A percentile compares a stretch with the other conserved stretches of the same genome.
These are phyloP conservation scores for Drosophila monieri DNA, from an alignment of 2,888 invertebrate species.

Conservation along the genomic window DNA sequence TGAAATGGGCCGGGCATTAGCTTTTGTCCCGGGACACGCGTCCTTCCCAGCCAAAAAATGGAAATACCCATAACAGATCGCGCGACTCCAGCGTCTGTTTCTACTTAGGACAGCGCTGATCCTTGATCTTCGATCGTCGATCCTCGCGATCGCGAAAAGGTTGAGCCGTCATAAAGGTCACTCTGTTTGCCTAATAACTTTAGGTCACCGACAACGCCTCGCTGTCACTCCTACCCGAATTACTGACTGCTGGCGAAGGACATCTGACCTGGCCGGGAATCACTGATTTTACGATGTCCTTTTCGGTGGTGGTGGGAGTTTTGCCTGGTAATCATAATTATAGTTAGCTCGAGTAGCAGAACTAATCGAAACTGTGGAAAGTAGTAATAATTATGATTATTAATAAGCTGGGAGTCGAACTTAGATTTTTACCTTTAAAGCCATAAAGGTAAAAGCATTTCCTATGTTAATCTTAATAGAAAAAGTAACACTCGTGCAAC, in stretches of 20 bases:
- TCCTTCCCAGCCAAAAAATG: constrained; percentile 50
- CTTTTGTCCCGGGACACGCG: constrained; percentile 66
- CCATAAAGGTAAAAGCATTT: background rate
- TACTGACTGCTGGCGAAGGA: constrained; percentile 58
- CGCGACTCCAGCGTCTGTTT: constrained; percentile 59
- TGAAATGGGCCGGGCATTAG: constrained; percentile 56
- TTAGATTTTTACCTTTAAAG: background rate
- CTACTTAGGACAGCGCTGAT: constrained; percentile 55
- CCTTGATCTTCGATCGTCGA: constrained; percentile 14
- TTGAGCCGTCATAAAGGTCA: constrained; percentile 60
- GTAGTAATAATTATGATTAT: background rate
- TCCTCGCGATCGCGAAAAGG: constrained; percentile 21
- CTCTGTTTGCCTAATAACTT: constrained; percentile 72
- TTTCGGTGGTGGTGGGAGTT: constrained; percentile 23
- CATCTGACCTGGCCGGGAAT: constrained; percentile 9
- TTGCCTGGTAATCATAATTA: constrained; percentile 24
- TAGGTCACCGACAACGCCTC: constrained; percentile 73
- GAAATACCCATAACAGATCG: constrained; percentile 48
- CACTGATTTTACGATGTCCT: constrained; percentile 15
- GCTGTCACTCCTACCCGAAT: constrained; percentile 73
- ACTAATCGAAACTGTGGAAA: constrained; percentile 16
- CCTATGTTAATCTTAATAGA: background rate
- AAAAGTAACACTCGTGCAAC: background rate
- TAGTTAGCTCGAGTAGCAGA: constrained; percentile 19
- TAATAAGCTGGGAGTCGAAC: background rate